Evolutionary conservation across 2,797 vertebrate genomes (phyloP).

Genomic region (Siniperca obscura): DNA sequence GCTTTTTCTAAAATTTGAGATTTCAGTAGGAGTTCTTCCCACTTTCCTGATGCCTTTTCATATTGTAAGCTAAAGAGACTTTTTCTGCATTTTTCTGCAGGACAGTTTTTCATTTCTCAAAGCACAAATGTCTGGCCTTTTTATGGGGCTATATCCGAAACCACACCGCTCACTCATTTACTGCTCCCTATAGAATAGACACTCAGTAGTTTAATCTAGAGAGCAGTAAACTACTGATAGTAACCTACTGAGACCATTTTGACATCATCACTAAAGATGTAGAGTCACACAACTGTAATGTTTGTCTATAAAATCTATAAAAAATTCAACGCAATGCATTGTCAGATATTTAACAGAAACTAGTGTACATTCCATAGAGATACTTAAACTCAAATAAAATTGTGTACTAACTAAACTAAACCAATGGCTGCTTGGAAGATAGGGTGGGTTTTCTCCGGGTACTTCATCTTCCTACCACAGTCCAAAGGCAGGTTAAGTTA

Average conservation of each 20-base stretch:
- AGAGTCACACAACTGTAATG: neutral
- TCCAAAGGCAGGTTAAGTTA: no score
- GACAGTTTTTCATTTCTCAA: neutral
- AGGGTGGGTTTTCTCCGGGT: no score
- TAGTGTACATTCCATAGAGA: neutral
- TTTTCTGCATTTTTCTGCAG: conserved; percentile 1
- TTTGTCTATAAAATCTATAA: neutral
- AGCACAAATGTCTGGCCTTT: conserved; percentile 8
- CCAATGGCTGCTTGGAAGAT: no score
- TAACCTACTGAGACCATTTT: neutral
- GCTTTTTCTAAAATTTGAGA: neutral
- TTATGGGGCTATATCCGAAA: neutral
- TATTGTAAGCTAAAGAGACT: neutral
- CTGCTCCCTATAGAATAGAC: conserved; percentile 1
- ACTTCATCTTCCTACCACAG: no score
- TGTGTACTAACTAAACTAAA: no score
- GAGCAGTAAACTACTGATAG: neutral
- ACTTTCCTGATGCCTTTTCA: neutral
- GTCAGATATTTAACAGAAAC: neutral
- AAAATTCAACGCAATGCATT: neutral
- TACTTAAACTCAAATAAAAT: neutral
- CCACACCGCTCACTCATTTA: neutral
- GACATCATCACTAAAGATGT: neutral
- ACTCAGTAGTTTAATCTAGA: neutral
- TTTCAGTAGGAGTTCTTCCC: neutral